Conservation (phyloP, 2,797 vertebrate genomes). For the Cacajao melanocephalus region DNA sequence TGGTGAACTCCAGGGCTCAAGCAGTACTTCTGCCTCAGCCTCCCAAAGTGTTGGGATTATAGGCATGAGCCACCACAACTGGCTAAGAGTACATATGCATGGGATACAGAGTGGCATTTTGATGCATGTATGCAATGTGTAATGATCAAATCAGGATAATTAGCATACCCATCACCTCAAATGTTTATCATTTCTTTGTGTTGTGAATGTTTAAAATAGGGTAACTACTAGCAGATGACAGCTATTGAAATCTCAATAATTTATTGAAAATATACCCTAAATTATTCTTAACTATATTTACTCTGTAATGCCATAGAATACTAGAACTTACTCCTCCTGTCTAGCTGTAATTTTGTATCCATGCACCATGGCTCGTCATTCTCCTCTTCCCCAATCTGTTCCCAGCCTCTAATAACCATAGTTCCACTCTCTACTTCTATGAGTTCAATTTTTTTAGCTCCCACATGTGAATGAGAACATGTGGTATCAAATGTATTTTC, state of each 20-base stretch:
- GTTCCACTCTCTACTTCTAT: neutral
- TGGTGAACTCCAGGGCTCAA: neutral
- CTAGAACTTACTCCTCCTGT: neutral
- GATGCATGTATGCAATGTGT: neutral
- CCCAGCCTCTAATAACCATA: neutral
- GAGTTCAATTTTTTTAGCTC: neutral
- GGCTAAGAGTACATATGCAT: neutral
- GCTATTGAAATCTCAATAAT: neutral
- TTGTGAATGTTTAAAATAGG: neutral
- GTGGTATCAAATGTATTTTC: neutral
- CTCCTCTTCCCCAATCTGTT: neutral
- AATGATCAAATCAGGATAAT: neutral
- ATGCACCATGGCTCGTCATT: neutral
- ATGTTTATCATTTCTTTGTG: neutral
- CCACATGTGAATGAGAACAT: neutral
- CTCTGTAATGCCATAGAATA: neutral
- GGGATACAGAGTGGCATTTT: neutral
- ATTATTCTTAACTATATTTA: neutral
- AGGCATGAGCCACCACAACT: neutral
- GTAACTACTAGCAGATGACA: neutral
- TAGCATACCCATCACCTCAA: neutral
- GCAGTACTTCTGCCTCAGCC: neutral
- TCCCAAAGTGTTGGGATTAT: neutral
- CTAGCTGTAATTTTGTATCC: neutral
- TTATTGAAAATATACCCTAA: neutral